Percentiles rank a stretch among this genome's conserved stretches.
Evolutionary conservation across 2,888 invertebrate genomes (phyloP).

Genomic region (Priocnemis perturbator): DNA sequence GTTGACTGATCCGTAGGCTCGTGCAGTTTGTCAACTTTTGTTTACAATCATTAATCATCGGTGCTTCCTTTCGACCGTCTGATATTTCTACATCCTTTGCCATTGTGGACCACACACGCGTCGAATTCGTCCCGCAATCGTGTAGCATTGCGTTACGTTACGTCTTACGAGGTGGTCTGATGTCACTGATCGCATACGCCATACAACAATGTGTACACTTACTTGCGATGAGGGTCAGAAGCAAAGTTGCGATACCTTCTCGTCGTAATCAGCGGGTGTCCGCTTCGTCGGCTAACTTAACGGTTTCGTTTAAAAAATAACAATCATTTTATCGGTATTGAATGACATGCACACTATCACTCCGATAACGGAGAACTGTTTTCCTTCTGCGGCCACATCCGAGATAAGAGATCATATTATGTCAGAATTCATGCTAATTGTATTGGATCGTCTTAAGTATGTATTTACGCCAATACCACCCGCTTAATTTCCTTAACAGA

Average conservation of each 20-base stretch:
- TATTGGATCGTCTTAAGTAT: too few species aligned
- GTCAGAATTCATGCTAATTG: too few species aligned
- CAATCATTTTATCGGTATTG: too few species aligned
- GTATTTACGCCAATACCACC: too few species aligned
- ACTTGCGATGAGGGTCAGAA: neutral
- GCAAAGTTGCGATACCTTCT: neutral
- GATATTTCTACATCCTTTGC: constrained; percentile 27
- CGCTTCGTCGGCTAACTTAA: too few species aligned
- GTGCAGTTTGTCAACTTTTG: neutral
- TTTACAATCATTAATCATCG: constrained; percentile 6
- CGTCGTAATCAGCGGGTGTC: too few species aligned
- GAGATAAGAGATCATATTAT: too few species aligned
- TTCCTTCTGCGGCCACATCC: too few species aligned
- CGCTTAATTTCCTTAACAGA: too few species aligned
- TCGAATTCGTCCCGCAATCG: constrained; percentile 1
- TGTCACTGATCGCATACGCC: constrained; percentile 23
- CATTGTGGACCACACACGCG: constrained; percentile 29
- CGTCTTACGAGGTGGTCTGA: constrained; percentile 17
- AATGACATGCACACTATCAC: too few species aligned
- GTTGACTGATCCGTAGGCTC: neutral
- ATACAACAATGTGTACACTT: constrained; percentile 22
- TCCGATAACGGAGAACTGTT: too few species aligned
- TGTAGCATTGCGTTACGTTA: constrained; percentile 8
- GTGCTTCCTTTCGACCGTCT: neutral
- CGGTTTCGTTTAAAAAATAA: too few species aligned